These are phyloP conservation scores for Orthonychiurus folsomi DNA, from an alignment of 2,888 invertebrate species.

Conservation along the genomic window DNA sequence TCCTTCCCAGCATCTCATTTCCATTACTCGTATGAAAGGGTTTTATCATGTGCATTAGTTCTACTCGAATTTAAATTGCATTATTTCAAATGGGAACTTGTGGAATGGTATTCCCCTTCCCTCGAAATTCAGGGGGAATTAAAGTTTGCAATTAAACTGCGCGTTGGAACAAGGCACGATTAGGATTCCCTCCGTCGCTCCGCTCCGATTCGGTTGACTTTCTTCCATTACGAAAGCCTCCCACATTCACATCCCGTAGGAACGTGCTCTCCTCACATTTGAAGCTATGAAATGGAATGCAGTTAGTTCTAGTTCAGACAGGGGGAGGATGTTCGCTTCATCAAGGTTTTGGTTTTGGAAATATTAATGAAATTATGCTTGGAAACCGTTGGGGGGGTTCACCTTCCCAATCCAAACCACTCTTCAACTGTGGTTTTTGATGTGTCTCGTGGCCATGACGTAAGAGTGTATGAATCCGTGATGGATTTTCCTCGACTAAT, in stretches of 20 bases:
- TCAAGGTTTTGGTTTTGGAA: background rate
- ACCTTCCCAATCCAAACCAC: no score
- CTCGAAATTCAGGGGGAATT: background rate
- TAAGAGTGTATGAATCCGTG: background rate
- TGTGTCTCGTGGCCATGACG: background rate
- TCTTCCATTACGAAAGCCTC: no score
- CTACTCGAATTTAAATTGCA: slow-evolving; percentile 1
- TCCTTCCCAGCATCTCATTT: background rate
- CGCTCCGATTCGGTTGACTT: no score
- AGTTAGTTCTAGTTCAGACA: no score
- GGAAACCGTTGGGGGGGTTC: background rate
- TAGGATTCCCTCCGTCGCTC: background rate
- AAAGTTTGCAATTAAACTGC: background rate
- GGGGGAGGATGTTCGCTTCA: no score
- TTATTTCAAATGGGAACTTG: background rate
- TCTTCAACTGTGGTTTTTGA: no score
- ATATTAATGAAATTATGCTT: background rate
- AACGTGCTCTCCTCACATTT: background rate
- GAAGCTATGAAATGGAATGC: no score
- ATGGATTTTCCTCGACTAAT: background rate
- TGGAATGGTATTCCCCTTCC: background rate
- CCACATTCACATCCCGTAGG: background rate
- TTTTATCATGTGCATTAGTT: background rate
- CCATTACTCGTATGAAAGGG: background rate
- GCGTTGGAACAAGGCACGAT: background rate